A percentile compares a stretch with the other conserved stretches of the same genome.
phyloP scores from a whole-genome alignment of 2,113 vertebrate species.

The Amblyopsis rosae region DNA sequence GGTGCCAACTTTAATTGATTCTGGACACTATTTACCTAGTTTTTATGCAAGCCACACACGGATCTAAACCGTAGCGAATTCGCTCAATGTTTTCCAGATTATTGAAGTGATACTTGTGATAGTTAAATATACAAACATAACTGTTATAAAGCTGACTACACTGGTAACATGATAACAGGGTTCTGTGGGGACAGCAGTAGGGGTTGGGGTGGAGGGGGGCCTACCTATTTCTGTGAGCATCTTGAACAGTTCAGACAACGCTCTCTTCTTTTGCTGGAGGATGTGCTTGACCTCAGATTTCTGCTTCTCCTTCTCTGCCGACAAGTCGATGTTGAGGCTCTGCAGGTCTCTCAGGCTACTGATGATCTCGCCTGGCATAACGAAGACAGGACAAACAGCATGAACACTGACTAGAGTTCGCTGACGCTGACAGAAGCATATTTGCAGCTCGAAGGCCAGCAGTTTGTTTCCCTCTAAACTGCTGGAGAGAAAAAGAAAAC shows the following conservation, averaged over 20 bases:
- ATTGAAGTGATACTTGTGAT: no score
- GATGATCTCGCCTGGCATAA: conserved; percentile 82
- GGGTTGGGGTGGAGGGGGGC: not conserved
- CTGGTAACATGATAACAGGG: not conserved
- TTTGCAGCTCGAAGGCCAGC: no score
- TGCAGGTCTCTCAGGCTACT: conserved; percentile 84
- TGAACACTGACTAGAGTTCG: not conserved
- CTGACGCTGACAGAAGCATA: not conserved
- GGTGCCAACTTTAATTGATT: no score
- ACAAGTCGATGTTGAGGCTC: conserved; percentile 78
- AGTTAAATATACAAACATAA: no score
- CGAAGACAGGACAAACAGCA: not conserved
- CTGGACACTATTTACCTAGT: no score
- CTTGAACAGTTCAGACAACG: conserved; percentile 92
- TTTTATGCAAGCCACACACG: no score
- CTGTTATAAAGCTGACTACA: no score
- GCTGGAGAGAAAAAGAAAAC: no score
- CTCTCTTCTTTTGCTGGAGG: conserved; percentile 93
- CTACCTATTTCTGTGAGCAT: conserved; percentile 80
- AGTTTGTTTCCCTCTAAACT: no score
- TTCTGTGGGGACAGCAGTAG: not conserved
- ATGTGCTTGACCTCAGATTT: conserved; percentile 91
- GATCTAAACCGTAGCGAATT: no score
- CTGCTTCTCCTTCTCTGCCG: conserved; percentile 88
- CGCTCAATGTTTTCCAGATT: not conserved